Base-by-base conservation (phyloP, 35 echinoderm and acorn worm species). In the Eucidaris tribuloides region DNA sequence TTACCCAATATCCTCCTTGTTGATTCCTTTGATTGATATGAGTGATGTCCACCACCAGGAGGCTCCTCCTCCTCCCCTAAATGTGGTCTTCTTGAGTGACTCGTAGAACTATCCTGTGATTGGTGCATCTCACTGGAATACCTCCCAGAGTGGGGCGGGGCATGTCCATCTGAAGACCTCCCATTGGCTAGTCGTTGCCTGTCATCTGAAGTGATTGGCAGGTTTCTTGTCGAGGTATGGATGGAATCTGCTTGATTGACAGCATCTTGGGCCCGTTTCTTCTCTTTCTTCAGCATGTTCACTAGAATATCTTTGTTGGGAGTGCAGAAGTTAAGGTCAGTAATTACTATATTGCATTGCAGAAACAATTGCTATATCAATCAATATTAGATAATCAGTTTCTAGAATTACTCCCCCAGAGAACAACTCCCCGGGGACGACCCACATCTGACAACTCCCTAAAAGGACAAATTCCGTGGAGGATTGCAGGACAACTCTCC, bases 271-370 rank as follows among this genome's bases (percentile, higher is more conserved):
- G 91, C 91, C 70, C 91, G 61, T 43, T 99, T 99, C 91, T 99
- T 99, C 50, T 99, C 96, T 76, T 99, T 99, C 50, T 99, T 99
- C 44, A 99, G 72, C 94, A 99, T 99, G 57, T 99, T 99, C 24
- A 99, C 96, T 29, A 99, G 63, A 64, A 99, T 99, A 88, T 99
- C 96, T 99, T 33, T 19, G n/a, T n/a, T n/a, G n/a, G n/a, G n/a
- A n/a, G n/a, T n/a, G n/a, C n/a, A n/a, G n/a, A n/a, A n/a, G n/a
- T n/a, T n/a, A n/a, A n/a, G n/a, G n/a, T n/a, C n/a, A n/a, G n/a
- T n/a, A n/a, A n/a, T n/a, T n/a, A n/a, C n/a, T n/a, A n/a, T n/a
- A n/a, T n/a, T n/a, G n/a, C n/a, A n/a, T n/a, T n/a, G n/a, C n/a
- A n/a, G n/a, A n/a, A n/a, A n/a, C n/a, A n/a, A n/a, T n/a, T n/a